A percentile compares a stretch with the other conserved stretches of the same genome.
These are phyloP conservation scores for Diogma glabrata DNA, from an alignment of 2,888 invertebrate genomes.

Conservation along the genomic window DNA sequence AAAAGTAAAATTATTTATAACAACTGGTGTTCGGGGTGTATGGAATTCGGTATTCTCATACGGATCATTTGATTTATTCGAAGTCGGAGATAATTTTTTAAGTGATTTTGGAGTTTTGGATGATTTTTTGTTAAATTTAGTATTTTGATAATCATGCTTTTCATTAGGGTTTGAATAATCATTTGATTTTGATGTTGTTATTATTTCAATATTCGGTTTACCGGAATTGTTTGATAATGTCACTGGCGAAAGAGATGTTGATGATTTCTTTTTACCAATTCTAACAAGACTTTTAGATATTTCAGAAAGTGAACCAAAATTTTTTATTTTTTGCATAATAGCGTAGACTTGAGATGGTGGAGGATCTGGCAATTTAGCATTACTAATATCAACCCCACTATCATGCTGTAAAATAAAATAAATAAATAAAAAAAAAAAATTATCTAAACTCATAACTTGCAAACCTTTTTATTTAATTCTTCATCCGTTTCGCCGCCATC, in stretches of 20 bases:
- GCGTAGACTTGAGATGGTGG: constrained; percentile 51
- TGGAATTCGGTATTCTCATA: constrained; percentile 29
- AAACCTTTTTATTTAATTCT: constrained; percentile 29
- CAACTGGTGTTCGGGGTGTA: constrained; percentile 20
- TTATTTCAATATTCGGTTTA: no score
- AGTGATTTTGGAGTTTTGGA: not conserved
- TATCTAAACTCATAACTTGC: not conserved
- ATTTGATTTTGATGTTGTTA: constrained; percentile 28
- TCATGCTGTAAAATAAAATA: constrained; percentile 29
- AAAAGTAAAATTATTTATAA: no score
- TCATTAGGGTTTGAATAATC: constrained; percentile 31
- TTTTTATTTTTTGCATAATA: constrained; percentile 50
- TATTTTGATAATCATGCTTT: constrained; percentile 15
- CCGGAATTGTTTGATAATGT: constrained; percentile 17
- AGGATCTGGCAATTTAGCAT: constrained; percentile 47
- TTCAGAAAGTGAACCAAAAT: constrained; percentile 1
- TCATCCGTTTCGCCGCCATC: constrained; percentile 43
- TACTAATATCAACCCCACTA: constrained; percentile 40
- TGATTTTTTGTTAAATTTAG: constrained; percentile 11
- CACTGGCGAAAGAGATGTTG: not conserved
- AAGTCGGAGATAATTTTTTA: constrained; percentile 9
- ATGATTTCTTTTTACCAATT: constrained; percentile 27
- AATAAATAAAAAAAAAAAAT: not conserved
- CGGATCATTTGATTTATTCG: constrained; percentile 19
- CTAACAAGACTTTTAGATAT: constrained; percentile 43